Percentiles rank a stretch among this genome's conserved stretches.
phyloP scores from a whole-genome alignment of 2,888 invertebrate genomes.

The Nemotelus nigrinus region DNA sequence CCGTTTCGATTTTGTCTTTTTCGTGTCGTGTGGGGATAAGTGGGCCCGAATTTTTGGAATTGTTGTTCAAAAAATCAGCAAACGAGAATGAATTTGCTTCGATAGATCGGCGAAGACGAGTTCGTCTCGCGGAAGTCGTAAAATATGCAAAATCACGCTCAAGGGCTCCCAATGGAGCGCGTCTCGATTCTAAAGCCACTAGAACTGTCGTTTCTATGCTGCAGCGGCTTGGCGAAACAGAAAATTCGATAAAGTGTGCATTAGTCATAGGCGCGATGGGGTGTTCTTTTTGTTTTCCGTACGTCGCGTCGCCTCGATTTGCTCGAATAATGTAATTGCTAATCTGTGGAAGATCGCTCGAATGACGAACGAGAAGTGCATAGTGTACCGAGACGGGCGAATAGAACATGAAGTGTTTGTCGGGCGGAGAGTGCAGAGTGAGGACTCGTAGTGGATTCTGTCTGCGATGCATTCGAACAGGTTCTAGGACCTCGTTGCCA shows the following conservation, averaged over 20 bases:
- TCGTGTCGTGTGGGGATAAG: no score
- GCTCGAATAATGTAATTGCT: not conserved
- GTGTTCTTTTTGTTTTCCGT: conserved; percentile 14
- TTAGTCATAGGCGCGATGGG: conserved; percentile 30
- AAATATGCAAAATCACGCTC: no score
- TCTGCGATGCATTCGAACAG: conserved; percentile 12
- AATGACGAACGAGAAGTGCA: conserved; percentile 17
- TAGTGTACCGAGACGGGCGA: not conserved
- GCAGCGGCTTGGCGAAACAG: not conserved
- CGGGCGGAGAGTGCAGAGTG: not conserved
- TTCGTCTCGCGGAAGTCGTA: no score
- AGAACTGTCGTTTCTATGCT: not conserved
- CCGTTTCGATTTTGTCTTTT: conserved; percentile 5
- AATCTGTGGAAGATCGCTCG: conserved; percentile 29
- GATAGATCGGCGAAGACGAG: no score
- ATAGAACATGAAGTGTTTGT: no score
- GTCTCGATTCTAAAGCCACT: no score
- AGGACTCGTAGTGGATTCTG: not conserved
- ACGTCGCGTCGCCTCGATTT: not conserved
- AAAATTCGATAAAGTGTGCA: conserved; percentile 29
- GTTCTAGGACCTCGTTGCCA: conserved; percentile 38
- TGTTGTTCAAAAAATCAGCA: no score
- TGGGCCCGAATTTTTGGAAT: no score
- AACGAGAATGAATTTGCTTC: no score
- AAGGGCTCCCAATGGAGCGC: no score